Evolutionary conservation across 2,113 vertebrate genomes (phyloP).

Genomic region (Microtus pennsylvanicus): DNA sequence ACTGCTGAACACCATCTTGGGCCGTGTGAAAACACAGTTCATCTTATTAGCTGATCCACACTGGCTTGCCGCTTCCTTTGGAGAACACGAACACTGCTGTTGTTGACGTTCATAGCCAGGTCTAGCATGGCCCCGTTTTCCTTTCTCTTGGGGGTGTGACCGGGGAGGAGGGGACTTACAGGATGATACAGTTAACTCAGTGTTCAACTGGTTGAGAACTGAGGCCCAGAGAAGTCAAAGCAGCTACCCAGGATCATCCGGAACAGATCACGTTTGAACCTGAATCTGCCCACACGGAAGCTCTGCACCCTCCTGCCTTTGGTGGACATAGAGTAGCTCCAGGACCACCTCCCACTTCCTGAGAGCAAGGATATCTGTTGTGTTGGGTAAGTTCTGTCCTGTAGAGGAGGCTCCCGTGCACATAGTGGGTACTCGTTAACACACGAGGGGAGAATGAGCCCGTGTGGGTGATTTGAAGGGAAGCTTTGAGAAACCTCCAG

Average conservation of each 20-base stretch:
- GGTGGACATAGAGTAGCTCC: background rate
- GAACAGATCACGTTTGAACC: background rate
- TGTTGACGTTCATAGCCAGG: background rate
- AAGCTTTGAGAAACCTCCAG: background rate
- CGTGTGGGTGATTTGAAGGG: background rate
- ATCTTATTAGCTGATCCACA: background rate
- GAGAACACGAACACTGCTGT: background rate
- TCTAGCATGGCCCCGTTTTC: background rate
- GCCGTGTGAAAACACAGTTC: background rate
- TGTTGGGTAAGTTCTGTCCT: background rate
- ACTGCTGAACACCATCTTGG: no score
- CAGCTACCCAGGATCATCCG: background rate
- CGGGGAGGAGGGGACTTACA: background rate
- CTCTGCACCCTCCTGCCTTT: background rate
- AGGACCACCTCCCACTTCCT: background rate
- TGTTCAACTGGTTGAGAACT: background rate
- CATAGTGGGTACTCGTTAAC: background rate
- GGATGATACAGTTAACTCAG: background rate
- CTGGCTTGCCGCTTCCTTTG: background rate
- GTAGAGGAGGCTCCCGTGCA: background rate
- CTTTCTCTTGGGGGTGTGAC: background rate
- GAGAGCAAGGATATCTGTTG: background rate
- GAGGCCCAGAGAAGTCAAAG: constrained; percentile 11
- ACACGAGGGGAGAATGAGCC: background rate
- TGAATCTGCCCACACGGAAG: background rate